A percentile compares a stretch with the other conserved stretches of the same genome.
phyloP scores from a whole-genome alignment of 1,140 invertebrate genomes.

The Lutraria rhynchaena region DNA sequence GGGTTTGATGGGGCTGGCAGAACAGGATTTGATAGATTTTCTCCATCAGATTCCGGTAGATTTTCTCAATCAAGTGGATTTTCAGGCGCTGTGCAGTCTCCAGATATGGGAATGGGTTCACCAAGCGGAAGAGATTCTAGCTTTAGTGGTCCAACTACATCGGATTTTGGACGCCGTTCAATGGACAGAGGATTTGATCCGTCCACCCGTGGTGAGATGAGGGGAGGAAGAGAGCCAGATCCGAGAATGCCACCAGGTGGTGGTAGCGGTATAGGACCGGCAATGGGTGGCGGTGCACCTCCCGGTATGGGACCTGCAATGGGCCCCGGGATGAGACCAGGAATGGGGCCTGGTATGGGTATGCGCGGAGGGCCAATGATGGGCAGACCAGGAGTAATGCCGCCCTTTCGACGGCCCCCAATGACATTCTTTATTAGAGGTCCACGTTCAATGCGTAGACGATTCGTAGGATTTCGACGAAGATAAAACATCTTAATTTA shows the following conservation, averaged over 20 bases:
- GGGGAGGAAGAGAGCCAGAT: not conserved
- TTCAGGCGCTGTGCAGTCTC: too few species aligned
- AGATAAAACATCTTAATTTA: not conserved
- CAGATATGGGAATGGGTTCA: too few species aligned
- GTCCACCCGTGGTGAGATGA: not conserved
- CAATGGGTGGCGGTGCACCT: not conserved
- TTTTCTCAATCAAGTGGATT: too few species aligned
- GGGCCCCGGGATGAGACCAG: not conserved
- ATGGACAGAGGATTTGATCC: not conserved
- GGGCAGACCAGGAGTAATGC: constrained; percentile 17
- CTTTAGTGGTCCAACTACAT: too few species aligned
- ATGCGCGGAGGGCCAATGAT: not conserved
- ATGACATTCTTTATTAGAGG: constrained; percentile 24
- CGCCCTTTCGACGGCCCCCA: constrained; percentile 1
- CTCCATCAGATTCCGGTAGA: not conserved
- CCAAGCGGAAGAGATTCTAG: too few species aligned
- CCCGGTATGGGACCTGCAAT: not conserved
- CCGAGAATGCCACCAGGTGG: too few species aligned
- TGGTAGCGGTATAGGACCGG: not conserved
- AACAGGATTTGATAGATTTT: constrained; percentile 11
- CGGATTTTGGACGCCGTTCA: not conserved
- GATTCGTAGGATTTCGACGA: not conserved
- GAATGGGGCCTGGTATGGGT: constrained; percentile 7
- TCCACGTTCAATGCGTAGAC: not conserved
- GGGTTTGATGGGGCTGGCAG: not conserved